These are phyloP conservation scores for Agelas oroides DNA, from an alignment of 37 sponge, comb jelly and placozoan species.

Conservation along the genomic window DNA sequence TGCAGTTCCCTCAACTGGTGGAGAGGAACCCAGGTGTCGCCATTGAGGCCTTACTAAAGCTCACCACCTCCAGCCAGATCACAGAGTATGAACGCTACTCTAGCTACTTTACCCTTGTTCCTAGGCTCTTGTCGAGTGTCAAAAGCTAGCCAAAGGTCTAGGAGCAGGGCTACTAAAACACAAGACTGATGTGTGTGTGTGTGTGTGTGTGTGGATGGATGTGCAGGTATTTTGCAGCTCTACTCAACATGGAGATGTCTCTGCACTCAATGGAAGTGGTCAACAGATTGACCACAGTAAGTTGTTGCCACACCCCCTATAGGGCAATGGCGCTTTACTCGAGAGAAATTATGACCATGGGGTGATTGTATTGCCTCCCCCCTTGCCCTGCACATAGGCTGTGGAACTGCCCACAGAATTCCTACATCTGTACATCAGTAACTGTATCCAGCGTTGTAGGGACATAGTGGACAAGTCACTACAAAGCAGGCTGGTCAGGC, in stretches of 20 bases:
- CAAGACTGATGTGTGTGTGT: too few species aligned
- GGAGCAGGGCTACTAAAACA: too few species aligned
- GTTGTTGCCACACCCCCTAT: too few species aligned
- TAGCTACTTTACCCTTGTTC: too few species aligned
- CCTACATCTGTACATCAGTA: slow-evolving; percentile 94
- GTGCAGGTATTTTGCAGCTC: slow-evolving; percentile 86
- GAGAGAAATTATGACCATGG: too few species aligned
- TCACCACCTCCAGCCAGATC: slow-evolving; percentile 74
- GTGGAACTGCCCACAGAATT: slow-evolving; percentile 97
- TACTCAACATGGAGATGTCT: slow-evolving; percentile 96
- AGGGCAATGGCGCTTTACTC: too few species aligned
- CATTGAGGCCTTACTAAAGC: slow-evolving; percentile 83
- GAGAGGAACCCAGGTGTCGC: slow-evolving; percentile 96
- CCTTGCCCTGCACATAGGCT: slow-evolving; percentile 40
- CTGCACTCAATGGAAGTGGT: slow-evolving; percentile 99
- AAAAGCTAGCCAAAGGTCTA: too few species aligned
- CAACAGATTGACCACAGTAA: slow-evolving; percentile 87
- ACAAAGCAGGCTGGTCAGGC: slow-evolving; percentile 87
- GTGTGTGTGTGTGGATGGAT: too few species aligned
- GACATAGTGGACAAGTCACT: slow-evolving; percentile 82
- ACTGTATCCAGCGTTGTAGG: slow-evolving; percentile 91
- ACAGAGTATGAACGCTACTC: slow-evolving; percentile 65
- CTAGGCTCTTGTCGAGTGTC: too few species aligned
- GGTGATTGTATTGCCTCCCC: too few species aligned
- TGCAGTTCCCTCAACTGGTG: slow-evolving; percentile 85